These are phyloP conservation scores for Cotesia congregata DNA, from an alignment of 2,888 invertebrate species.

Conservation along the genomic window DNA sequence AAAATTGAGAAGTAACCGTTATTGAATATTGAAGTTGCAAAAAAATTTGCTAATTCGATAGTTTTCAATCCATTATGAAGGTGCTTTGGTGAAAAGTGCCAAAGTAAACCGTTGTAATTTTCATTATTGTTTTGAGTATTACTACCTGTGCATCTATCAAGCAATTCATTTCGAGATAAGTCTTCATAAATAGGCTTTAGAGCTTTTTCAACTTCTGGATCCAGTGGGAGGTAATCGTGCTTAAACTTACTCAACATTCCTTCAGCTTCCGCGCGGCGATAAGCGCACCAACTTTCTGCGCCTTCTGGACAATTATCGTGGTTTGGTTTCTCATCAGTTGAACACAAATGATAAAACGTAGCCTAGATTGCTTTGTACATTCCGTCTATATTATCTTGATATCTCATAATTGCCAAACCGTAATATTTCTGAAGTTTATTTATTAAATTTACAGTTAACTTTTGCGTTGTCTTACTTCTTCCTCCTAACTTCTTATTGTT, in stretches of 20 bases:
- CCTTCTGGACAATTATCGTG: slow-evolving; percentile 25
- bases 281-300: slow-evolving; percentile 15
- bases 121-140: slow-evolving; percentile 31
- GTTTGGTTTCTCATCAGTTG: slow-evolving; percentile 29
- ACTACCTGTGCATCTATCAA: no score
- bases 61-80: slow-evolving; percentile 44
- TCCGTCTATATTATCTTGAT: slow-evolving; percentile 16
- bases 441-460: slow-evolving; percentile 17
- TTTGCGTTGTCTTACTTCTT: neutral
- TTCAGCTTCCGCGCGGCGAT: slow-evolving; percentile 11
- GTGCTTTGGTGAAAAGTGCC: slow-evolving; percentile 46
- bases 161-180: no score
- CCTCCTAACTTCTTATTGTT: slow-evolving; percentile 11
- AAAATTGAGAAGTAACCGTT: slow-evolving; percentile 30
- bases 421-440: slow-evolving; percentile 26
- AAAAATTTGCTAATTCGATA: slow-evolving; percentile 40
- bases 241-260: slow-evolving; percentile 33
- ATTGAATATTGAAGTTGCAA: slow-evolving; percentile 43
- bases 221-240: slow-evolving; percentile 41
- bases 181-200: slow-evolving; percentile 44
- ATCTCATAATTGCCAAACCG: slow-evolving; percentile 30
- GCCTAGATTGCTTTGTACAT: slow-evolving; percentile 34
- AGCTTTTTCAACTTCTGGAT: slow-evolving; percentile 26
- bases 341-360: slow-evolving; percentile 23
- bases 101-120: slow-evolving; percentile 45